Conservation (phyloP, 2,888 invertebrate species). For the Sinohyriopsis cumingii region DNA sequence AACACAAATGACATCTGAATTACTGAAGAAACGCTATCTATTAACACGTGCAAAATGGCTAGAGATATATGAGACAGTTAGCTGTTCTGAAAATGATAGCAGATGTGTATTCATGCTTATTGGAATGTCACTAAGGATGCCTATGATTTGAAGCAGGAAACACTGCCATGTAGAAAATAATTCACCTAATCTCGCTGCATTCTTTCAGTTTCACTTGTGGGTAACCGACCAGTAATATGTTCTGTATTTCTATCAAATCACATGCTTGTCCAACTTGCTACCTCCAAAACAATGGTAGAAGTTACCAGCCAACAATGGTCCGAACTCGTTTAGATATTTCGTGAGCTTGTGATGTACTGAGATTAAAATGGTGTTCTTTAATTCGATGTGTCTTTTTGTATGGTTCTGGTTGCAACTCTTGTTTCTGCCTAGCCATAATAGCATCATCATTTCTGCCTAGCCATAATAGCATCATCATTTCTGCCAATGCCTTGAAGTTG, state of each 20-base stretch:
- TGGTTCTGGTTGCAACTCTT: too few relatives aligned
- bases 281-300: constrained; percentile 8
- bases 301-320: constrained; percentile 1
- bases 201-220: constrained; percentile 13
- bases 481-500: too few relatives aligned
- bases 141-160: constrained; percentile 9
- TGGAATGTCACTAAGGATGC: constrained; percentile 7
- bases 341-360: constrained; percentile 13
- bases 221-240: constrained; percentile 1
- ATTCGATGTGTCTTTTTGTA: too few relatives aligned
- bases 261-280: constrained; percentile 7
- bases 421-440: too few relatives aligned
- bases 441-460: too few relatives aligned
- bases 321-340: constrained; percentile 8
- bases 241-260: constrained; percentile 17
- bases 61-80: constrained; percentile 8
- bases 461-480: too few relatives aligned
- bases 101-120: constrained; percentile 6
- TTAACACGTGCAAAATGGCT: constrained; percentile 6
- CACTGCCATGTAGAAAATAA: constrained; percentile 12
- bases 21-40: not conserved
- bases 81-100: constrained; percentile 1
- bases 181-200: constrained; percentile 14
- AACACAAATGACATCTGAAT: too few relatives aligned
- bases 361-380: constrained; percentile 13